These are phyloP conservation scores for Copidosoma aretas DNA, from an alignment of 2,888 invertebrate species.

Conservation along the genomic window DNA sequence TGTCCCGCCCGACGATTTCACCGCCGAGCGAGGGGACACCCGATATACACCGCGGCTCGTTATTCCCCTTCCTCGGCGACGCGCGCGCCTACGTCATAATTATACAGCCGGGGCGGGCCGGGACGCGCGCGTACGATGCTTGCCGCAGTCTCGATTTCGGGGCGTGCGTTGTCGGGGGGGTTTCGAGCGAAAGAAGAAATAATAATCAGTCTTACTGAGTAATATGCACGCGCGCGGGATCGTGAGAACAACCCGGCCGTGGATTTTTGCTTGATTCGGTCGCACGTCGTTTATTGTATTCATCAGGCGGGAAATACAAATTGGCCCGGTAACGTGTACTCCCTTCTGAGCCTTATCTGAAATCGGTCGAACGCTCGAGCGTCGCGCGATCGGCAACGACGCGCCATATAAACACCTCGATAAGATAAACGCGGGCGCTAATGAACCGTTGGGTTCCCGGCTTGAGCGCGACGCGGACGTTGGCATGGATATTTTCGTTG, in stretches of 20 bases:
- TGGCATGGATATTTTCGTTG: conserved; percentile 9
- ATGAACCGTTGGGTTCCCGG: conserved; percentile 25
- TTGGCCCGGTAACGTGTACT: background rate
- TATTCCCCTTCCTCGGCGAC: background rate
- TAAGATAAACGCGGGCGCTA: conserved; percentile 37
- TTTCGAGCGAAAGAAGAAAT: too few relatives aligned
- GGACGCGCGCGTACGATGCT: too few relatives aligned
- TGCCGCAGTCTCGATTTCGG: too few relatives aligned
- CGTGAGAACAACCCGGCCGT: too few relatives aligned
- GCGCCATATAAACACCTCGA: conserved; percentile 32
- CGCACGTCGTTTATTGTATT: too few relatives aligned
- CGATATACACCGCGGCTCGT: too few relatives aligned
- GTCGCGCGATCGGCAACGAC: background rate
- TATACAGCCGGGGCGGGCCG: background rate
- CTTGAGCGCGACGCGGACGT: conserved; percentile 7
- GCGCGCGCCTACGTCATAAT: conserved; percentile 18
- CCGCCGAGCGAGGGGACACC: background rate
- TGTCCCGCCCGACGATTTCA: background rate
- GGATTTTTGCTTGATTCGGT: too few relatives aligned
- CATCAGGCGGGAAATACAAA: background rate
- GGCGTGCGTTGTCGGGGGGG: too few relatives aligned
- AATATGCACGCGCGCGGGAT: too few relatives aligned
- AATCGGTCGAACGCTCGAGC: background rate
- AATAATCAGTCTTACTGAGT: too few relatives aligned
- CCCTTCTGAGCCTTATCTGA: background rate